Evolutionary conservation across 2,888 invertebrate genomes (phyloP), one percentile per base, ranked within the genome.

Genomic region (Bembecia ichneumoniformis): DNA sequence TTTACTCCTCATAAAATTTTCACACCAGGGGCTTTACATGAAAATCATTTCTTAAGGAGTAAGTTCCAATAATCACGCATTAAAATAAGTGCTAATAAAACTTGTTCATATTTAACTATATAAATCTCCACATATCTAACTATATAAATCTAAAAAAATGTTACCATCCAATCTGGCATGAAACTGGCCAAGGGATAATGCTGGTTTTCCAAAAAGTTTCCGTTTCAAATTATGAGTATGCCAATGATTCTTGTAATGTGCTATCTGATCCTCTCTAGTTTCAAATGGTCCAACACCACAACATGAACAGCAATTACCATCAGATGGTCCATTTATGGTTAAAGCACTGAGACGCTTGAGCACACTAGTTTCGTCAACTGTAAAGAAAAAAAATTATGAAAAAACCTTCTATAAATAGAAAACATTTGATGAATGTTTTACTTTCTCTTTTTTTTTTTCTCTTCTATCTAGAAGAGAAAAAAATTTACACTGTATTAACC

Each of bases 201-300:
- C 52, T 16, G 66, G 50, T 52, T 81, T 86, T 1, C 91, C 91
- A 57, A 89, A 88, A 10, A 95, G 70, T 55, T 91, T 91, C 56
- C 91, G 89, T 63, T 94, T 94, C 40, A 96, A 77, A 75, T 96
- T 96, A 64, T 94, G 94, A 3, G 94, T 89, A 71, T 96, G 95
- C 95, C 94, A 95, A 68, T 95, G 95, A 36, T 93, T 81, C 66
- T 93, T 94, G 66, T 93, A 95, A 70, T 96, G 96, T 4, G 91
- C 87, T 13, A 91, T 90, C 72, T 95, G 93, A 51, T 91, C 88
- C 0, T 81, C 77, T 46, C 90, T 71, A 47, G 90, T 82, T 28
- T 88, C 81, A 62, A 93, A 93, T 0, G 88, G 87, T 0, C 88
- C 88, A 0, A 86, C 82, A 1, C 82, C 81, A 52, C 88, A 88